Base-by-base conservation (phyloP, 1,140 invertebrate species). In the Scaptodrosophila lebanonensis region DNA sequence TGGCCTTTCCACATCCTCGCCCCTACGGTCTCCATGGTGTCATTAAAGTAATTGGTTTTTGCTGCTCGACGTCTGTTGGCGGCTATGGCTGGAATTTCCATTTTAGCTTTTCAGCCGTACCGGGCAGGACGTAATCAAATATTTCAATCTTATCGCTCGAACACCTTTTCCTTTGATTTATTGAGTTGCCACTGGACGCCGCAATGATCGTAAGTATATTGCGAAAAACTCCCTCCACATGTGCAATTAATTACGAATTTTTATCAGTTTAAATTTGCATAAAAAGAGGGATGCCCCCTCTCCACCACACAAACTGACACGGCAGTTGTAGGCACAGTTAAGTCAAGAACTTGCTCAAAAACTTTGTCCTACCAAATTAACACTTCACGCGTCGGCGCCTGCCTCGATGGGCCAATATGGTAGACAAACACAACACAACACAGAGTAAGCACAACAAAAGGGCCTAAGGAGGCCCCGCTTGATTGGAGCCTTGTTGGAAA, bases 11-110 rank as follows among this genome's bases (percentile, higher is more conserved):
- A 3, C 18, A 32, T 13, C 13, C 12, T 1, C 7, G 12, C 42
- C 44, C 54, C 49, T 49, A 38, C 6, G 36, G 50, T 75, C 66
- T 51, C 71, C 36, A 60, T 64, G 47, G 72, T 54, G 62, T 53
- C 58, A 77, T 76, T 67, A 64, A 72, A 77, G 67, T 72, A 76
- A 76, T 77, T 76, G 64, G 52, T 59, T 71, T 70, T 70, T 59
- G n/a, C n/a, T n/a, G n/a, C n/a, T n/a, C n/a, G n/a, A n/a, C n/a
- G n/a, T n/a, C n/a, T n/a, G n/a, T 29, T 3, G 12, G 7, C n/a
- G 20, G 40, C 50, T 58, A 49, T 51, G 25, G 16, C 12, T 12
- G 6, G 32, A 54, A 25, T 50, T 59, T 17, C 44, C 38, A 52
- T 43, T 11, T 43, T 35, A 9, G 36, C 45, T 29, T 52, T 42